Evolutionary conservation across 2,113 vertebrate genomes (phyloP), one percentile per base, ranked within the genome.

Genomic region (Nannobrachium achirus): DNA sequence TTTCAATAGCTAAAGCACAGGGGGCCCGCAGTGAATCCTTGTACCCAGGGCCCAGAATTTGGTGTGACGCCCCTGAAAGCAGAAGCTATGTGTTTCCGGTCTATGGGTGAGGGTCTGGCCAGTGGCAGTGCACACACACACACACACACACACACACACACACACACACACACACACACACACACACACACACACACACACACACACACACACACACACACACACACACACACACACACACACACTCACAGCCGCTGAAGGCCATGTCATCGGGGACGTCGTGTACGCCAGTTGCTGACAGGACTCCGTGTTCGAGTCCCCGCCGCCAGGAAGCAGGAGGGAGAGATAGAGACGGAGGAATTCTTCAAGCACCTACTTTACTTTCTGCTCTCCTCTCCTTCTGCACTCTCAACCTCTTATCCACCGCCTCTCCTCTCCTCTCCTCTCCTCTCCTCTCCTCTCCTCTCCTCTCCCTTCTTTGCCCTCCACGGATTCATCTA

Each of bases 81-180:
- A n/a, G n/a, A 7, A 15, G 8, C n/a, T 16, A 15, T 51, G 15
- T 18, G 49, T 75, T 79, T 81, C 55, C 63, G 44, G 63, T 3
- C 25, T n/a, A n/a, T n/a, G 25, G 25, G 25, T 33, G 72, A 69
- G 14, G 73, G 80, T 82, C 87, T 90, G 87, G 61, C 69, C 69
- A 71, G 46, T 82, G 64, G 60, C 44, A 33, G 51, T 75, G 80
- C 76, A 78, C 75, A 86, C 89, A 83, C 86, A 72, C 81, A 84
- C 75, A 86, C 89, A 83, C 86, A 72, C 81, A 84, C 76, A 78
- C 75, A 86, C 89, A 83, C 86, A 72, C 81, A 84, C 76, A 78
- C 75, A 86, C 89, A 83, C 86, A 72, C 81, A 84, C 76, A 78
- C 75, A 86, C 89, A 83, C 86, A 72, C 81, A 84, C 76, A 78